A percentile compares a stretch with the other conserved stretches of the same genome.
Evolutionary conservation across 2,113 vertebrate genomes (phyloP).

Genomic region (Dromas ardeola): DNA sequence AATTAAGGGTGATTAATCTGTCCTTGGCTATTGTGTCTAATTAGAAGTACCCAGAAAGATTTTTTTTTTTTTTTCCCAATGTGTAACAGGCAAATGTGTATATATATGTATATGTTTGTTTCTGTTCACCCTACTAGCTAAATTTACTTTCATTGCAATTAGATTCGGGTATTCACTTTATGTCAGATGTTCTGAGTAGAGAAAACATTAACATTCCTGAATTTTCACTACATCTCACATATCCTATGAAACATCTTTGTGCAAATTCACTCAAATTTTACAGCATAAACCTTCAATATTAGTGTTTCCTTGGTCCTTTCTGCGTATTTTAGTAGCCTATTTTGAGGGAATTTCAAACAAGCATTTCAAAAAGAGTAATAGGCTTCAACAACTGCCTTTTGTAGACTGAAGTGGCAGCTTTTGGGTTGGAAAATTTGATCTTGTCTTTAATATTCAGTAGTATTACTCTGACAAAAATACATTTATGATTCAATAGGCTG

Average conservation of each 20-base stretch:
- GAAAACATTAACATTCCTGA: neutral
- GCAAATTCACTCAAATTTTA: neutral
- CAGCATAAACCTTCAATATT: neutral
- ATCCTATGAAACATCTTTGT: neutral
- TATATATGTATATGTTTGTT: neutral
- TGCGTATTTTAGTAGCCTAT: neutral
- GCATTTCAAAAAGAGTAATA: slow-evolving; percentile 17
- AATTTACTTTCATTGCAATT: neutral
- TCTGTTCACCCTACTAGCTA: neutral
- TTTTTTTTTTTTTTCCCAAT: neutral
- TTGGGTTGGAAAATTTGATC: neutral
- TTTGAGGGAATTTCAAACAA: slow-evolving; percentile 32
- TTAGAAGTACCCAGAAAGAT: neutral
- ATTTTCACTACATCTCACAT: neutral
- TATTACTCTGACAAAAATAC: slow-evolving; percentile 10
- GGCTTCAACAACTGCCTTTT: slow-evolving; percentile 27
- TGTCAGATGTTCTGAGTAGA: neutral
- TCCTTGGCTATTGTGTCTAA: neutral
- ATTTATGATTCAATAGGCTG: slow-evolving; percentile 22
- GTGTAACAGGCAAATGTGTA: neutral
- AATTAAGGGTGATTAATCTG: neutral
- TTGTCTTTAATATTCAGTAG: slow-evolving; percentile 36
- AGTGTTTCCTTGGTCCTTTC: neutral
- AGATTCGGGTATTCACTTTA: neutral
- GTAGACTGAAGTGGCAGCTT: slow-evolving; percentile 33